Evolutionary conservation across 2,797 vertebrate species (phyloP).

Genomic region (Eospalax fontanierii): DNA sequence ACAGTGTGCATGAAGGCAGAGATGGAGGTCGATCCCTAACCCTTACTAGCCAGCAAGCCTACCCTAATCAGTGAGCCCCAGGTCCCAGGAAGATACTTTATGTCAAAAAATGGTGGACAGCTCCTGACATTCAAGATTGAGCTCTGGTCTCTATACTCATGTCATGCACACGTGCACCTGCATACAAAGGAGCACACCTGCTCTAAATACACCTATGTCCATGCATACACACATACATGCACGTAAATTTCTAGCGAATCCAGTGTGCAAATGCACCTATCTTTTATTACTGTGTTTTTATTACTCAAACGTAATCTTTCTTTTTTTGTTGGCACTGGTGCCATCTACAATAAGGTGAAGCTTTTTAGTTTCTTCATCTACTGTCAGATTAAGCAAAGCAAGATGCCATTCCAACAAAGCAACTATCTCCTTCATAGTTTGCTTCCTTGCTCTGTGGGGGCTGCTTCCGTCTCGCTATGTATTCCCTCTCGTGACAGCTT

Average conservation of each 20-base stretch:
- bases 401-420: neutral
- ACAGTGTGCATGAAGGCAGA: neutral
- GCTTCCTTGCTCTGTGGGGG: neutral
- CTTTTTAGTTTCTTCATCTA: neutral
- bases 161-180: no score
- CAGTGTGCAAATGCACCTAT: neutral
- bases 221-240: no score
- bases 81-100: neutral
- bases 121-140: neutral
- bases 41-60: neutral
- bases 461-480: neutral
- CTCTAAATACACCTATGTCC: no score
- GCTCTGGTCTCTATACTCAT: no score
- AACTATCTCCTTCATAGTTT: neutral
- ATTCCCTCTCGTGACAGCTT: neutral
- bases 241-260: neutral
- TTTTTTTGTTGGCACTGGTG: neutral
- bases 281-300: neutral
- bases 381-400: neutral
- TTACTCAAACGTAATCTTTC: neutral
- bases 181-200: no score
- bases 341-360: neutral
- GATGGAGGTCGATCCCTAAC: neutral
- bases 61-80: neutral
- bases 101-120: neutral